Base-by-base conservation (phyloP, 2,888 invertebrate genomes). In the Plemyria rubiginata region DNA sequence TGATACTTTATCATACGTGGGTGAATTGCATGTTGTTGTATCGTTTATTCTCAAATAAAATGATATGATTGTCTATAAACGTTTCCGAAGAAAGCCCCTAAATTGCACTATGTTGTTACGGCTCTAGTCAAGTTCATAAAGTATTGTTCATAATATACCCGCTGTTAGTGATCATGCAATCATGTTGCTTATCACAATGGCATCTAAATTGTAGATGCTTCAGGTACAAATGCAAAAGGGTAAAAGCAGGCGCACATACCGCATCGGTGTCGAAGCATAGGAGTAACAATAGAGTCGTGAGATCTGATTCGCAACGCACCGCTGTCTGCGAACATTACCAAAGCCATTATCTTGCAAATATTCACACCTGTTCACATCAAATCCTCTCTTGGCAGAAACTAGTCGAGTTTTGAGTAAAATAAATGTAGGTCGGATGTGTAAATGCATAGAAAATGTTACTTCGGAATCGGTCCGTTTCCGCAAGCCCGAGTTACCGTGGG, bases 201-300 rank as follows among this genome's bases (percentile, higher is more conserved):
- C 82, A 84, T 80, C 82, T 81, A 76, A 77, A 81, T 82, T 78
- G 77, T 76, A 71, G 70, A 43, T 60, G 57, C 58, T 63, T 57
- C 49, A 45, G 60, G 76, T 77, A 79, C 81, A 78, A 77, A 77
- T 79, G 80, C 80, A 85, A 85, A 84, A 88, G 82, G 84, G 88
- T 88, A 88, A 88, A 87, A 88, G 88, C 81, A 79, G 82, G 79
- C 79, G 79, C 78, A 79, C 80, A 72, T 79, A 79, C 79, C 77
- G 80, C 79, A 72, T 79, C 80, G 79, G 81, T 86, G 81, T 84
- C 78, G 74, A 77, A 80, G 83, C 87, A 86, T 82, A 81, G 71
- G 74, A 80, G 81, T 86, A 84, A 91, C 90, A 91, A 90, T 88
- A 81, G 86, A 81, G 75, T 85, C 90, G 90, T 90, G 90, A 88